phyloP scores from a whole-genome alignment of 2,888 invertebrate genomes.

The Drosophila subquinaria region DNA sequence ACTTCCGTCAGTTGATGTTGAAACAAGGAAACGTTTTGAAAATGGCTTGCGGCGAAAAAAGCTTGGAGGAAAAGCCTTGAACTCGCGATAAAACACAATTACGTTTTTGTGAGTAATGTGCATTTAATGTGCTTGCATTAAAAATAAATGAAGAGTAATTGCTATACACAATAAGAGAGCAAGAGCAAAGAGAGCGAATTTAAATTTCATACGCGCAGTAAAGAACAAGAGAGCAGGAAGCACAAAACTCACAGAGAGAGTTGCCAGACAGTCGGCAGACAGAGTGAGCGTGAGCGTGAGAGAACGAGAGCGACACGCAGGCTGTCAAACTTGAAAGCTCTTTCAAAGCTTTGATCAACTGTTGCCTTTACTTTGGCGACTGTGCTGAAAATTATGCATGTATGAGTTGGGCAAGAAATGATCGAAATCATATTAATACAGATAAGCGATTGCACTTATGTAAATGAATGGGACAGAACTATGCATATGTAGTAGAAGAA shows the following conservation, averaged over 20 bases:
- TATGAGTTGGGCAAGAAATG: neutral
- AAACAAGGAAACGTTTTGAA: constrained; percentile 67
- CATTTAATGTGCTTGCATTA: constrained; percentile 29
- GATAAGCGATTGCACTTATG: constrained; percentile 13
- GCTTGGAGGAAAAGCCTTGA: constrained; percentile 70
- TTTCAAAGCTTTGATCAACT: constrained; percentile 30
- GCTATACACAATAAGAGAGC: constrained; percentile 27
- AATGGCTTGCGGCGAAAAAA: constrained; percentile 35
- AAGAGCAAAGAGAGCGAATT: neutral
- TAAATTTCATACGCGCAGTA: neutral
- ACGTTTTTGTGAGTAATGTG: constrained; percentile 37
- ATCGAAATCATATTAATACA: constrained; percentile 6
- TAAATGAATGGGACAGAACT: constrained; percentile 5
- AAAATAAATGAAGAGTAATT: constrained; percentile 46
- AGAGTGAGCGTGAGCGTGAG: neutral
- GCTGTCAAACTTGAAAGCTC: constrained; percentile 45
- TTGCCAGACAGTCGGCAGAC: constrained; percentile 5
- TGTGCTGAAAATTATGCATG: neutral
- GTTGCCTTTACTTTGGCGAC: neutral
- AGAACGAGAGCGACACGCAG: neutral
- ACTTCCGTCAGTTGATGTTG: constrained; percentile 64
- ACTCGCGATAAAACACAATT: constrained; percentile 60
- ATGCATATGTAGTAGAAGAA: neutral
- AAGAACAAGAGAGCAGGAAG: constrained; percentile 7
- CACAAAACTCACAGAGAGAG: constrained; percentile 2